phyloP scores from a whole-genome alignment of 2,113 vertebrate species.

The Isurus oxyrinchus region DNA sequence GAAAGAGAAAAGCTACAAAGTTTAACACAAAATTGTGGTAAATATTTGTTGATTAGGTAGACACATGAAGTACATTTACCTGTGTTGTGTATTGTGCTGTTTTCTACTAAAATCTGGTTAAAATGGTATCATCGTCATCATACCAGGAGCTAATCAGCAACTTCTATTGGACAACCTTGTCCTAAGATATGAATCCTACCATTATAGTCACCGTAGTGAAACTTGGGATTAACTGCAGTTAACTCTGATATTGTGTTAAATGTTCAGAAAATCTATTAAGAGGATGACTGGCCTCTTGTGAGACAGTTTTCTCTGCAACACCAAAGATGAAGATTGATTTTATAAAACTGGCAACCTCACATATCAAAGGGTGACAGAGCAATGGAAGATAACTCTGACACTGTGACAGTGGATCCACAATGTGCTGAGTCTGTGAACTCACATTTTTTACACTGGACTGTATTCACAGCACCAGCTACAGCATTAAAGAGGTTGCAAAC shows the following conservation, averaged over 20 bases:
- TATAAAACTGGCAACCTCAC: background rate
- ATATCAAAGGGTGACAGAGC: background rate
- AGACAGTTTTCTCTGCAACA: background rate
- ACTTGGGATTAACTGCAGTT: background rate
- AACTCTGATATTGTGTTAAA: background rate
- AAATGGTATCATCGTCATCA: background rate
- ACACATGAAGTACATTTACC: background rate
- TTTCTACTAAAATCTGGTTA: background rate
- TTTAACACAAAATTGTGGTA: background rate
- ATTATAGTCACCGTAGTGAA: background rate
- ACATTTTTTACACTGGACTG: background rate
- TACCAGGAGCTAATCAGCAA: background rate
- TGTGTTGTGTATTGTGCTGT: background rate
- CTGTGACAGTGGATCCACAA: background rate
- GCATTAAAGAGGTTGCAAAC: background rate
- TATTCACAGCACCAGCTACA: background rate
- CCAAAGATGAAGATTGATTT: background rate
- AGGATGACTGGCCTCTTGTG: too few species aligned
- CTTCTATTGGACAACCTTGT: background rate
- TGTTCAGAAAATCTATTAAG: background rate
- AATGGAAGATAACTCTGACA: background rate
- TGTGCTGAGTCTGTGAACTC: background rate
- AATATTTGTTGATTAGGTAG: background rate
- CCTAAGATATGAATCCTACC: background rate
- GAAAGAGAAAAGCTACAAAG: background rate